Evolutionary conservation across 37 sponge, comb jelly and placozoan genomes (phyloP).

Genomic region (Bolinopsis microptera): DNA sequence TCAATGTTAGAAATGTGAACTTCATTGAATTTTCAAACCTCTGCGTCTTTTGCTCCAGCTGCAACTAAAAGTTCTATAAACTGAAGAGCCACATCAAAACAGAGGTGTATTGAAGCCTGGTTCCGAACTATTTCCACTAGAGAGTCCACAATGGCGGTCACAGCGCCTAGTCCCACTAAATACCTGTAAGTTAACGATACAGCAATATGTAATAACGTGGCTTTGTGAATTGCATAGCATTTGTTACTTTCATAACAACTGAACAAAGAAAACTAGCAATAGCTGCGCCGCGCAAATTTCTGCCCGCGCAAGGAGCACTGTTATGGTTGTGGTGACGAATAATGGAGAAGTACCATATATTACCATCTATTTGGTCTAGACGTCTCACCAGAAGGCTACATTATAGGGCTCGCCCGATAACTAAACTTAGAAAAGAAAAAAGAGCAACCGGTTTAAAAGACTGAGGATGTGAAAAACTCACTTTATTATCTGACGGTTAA

Average conservation of each 20-base stretch:
- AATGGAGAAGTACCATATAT: too few relatives aligned
- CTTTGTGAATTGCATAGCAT: not conserved
- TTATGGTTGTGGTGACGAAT: too few relatives aligned
- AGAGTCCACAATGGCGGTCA: slow-evolving; percentile 54
- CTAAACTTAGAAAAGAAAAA: not conserved
- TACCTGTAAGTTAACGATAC: not conserved
- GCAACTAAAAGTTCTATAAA: slow-evolving; percentile 56
- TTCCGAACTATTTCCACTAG: slow-evolving; percentile 48
- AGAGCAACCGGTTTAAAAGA: not conserved
- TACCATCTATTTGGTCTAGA: not conserved
- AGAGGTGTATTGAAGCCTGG: slow-evolving; percentile 60
- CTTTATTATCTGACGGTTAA: slow-evolving; percentile 50
- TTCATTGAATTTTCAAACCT: not conserved
- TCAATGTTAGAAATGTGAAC: not conserved
- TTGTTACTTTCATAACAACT: not conserved
- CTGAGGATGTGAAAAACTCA: too few relatives aligned
- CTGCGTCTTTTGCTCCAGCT: slow-evolving; percentile 54
- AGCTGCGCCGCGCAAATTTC: slow-evolving; percentile 33
- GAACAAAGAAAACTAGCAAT: slow-evolving; percentile 36
- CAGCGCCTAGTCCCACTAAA: slow-evolving; percentile 42
- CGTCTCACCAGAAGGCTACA: too few relatives aligned
- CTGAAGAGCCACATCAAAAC: slow-evolving; percentile 62
- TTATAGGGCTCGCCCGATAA: not conserved
- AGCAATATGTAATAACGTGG: not conserved
- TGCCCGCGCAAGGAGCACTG: too few relatives aligned